phyloP scores from a whole-genome alignment of 2,113 vertebrate species.

The Scopus umbretta region DNA sequence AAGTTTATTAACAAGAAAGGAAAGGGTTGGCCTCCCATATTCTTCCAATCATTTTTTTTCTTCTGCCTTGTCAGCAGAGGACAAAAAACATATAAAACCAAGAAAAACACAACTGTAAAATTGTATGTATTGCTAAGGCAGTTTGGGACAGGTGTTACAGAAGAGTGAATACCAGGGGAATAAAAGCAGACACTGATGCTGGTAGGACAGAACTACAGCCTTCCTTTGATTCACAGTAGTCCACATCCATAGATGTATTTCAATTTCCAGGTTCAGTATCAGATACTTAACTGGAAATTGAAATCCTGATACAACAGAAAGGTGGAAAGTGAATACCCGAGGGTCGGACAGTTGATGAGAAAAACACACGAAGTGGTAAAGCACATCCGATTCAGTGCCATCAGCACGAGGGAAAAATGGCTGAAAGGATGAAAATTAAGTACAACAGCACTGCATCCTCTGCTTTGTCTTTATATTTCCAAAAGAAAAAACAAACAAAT shows the following conservation, averaged over 20 bases:
- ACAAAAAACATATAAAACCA: neutral
- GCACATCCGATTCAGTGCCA: neutral
- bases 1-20: neutral
- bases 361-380: neutral
- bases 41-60: neutral
- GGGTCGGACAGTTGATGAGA: neutral
- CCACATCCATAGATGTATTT: neutral
- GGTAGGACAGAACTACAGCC: neutral
- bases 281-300: slow-evolving; percentile 1
- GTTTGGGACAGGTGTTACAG: neutral
- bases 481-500: neutral
- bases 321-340: neutral
- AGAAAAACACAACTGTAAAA: neutral
- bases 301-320: neutral
- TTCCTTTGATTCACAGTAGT: neutral
- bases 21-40: neutral
- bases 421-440: neutral
- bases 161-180: neutral
- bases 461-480: neutral
- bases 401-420: neutral
- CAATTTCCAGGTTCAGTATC: neutral
- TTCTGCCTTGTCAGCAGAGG: neutral
- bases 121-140: neutral
- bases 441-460: neutral
- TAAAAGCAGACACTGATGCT: neutral